Base-by-base conservation (phyloP, 2,888 invertebrate species). In the Melipona beecheii region DNA sequence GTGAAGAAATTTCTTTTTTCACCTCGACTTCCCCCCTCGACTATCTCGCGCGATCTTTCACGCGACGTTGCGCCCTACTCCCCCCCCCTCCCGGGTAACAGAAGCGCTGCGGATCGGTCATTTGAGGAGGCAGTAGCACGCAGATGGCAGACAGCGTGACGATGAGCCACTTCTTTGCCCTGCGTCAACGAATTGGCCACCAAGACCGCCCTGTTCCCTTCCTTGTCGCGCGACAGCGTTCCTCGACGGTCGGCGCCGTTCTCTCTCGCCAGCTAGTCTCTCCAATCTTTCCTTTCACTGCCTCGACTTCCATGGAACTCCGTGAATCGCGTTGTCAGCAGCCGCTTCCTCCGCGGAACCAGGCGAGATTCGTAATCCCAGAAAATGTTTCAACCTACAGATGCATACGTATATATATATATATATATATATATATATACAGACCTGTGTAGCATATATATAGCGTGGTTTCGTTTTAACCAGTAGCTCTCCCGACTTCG, bases 131-230 rank as follows among this genome's bases (percentile, higher is more conserved):
- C 76, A 81, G 79, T 81, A 84, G 85, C 86, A 86, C 89, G 86
- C 87, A 87, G 88, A 86, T 88, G 84, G 87, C 90, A 91, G 91
- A 91, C 92, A 91, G 90, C 91, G 90, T 92, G 92, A 92, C 92
- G 90, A 91, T 90, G 89, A 89, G 86, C 83, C 83, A 83, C 87
- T 87, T 90, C 90, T 86, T 87, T 83, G 73, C 85, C 81, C 86
- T 73, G 72, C 71, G 77, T 80, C 75, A 66, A 77, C 76, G 86
- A 86, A 85, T 84, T 84, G 71, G 71, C 81, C 70, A 52, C 77
- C 64, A 36, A 75, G 71, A 72, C 62, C 80, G 62, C 64, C 77
- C 84, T 78, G 49, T 56, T 50, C 73, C 75, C 64, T 27, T 75
- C 69, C 66, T 71, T 66, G 24, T 76, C 62, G 71, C 58, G 49